Percentiles rank a stretch among this genome's conserved stretches.
These are phyloP conservation scores for Heliconius ethilla DNA, from an alignment of 2,888 invertebrate genomes.

Conservation along the genomic window DNA sequence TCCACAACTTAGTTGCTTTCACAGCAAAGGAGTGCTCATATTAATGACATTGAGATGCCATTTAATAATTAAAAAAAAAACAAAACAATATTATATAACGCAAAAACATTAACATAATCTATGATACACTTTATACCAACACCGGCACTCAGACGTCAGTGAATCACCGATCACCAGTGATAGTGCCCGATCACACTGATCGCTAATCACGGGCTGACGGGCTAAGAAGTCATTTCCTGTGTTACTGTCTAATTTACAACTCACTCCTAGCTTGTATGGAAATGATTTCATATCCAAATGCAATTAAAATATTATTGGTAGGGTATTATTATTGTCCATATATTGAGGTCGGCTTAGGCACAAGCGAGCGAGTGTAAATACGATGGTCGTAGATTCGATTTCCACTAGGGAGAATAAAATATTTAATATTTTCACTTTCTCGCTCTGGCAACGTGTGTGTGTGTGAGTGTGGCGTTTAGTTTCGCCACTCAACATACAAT, in stretches of 20 bases:
- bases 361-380: background rate
- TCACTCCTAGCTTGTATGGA: constrained; percentile 58
- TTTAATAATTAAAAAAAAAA: background rate
- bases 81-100: background rate
- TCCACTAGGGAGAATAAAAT: background rate
- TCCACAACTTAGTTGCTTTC: too few relatives aligned
- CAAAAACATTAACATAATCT: constrained; percentile 53
- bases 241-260: constrained; percentile 78
- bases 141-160: constrained; percentile 63
- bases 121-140: constrained; percentile 58
- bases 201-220: constrained; percentile 78
- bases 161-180: constrained; percentile 71
- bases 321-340: constrained; percentile 18
- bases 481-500: background rate
- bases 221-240: constrained; percentile 80
- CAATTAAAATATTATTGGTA: constrained; percentile 35
- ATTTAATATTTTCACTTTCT: background rate
- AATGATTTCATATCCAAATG: constrained; percentile 41
- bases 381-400: background rate
- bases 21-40: too few relatives aligned
- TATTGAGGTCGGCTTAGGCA: background rate
- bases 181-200: constrained; percentile 73
- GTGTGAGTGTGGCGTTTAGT: background rate
- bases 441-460: background rate
- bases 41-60: background rate